Evolutionary conservation across 2,888 invertebrate species (phyloP).

Genomic region (Spodoptera littoralis): DNA sequence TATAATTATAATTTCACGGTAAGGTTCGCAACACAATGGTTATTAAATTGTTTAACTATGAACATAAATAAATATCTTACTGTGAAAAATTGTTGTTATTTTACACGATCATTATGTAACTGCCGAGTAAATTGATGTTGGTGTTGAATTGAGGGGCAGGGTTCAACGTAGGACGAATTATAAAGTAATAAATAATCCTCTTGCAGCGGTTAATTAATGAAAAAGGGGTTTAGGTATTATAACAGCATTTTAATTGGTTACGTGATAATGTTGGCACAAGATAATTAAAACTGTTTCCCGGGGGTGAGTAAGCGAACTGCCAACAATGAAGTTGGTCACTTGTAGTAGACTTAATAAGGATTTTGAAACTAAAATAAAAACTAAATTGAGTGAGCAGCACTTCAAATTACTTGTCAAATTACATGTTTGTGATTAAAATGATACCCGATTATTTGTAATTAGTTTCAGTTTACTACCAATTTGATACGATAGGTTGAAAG

Average conservation of each 20-base stretch:
- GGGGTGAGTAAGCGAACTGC: conserved; percentile 55
- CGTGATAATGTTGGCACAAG: conserved; percentile 73
- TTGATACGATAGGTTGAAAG: no score
- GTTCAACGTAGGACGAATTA: conserved; percentile 52
- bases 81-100: conserved; percentile 19
- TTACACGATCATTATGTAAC: neutral
- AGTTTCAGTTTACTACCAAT: no score
- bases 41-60: conserved; percentile 7
- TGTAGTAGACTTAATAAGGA: conserved; percentile 40
- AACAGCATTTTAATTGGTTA: conserved; percentile 77
- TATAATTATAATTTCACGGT: neutral
- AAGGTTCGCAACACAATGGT: conserved; percentile 9
- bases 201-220: conserved; percentile 69
- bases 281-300: conserved; percentile 68
- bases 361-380: conserved; percentile 33
- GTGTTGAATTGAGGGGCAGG: conserved; percentile 18
- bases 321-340: conserved; percentile 50
- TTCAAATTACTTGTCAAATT: conserved; percentile 1
- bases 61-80: conserved; percentile 26
- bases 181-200: conserved; percentile 68
- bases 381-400: conserved; percentile 14
- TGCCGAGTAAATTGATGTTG: conserved; percentile 8
- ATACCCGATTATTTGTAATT: no score
- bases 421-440: neutral
- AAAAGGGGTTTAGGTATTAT: conserved; percentile 62